Conservation (phyloP, 2,888 invertebrate species). For the Oxystoma pomonae region DNA sequence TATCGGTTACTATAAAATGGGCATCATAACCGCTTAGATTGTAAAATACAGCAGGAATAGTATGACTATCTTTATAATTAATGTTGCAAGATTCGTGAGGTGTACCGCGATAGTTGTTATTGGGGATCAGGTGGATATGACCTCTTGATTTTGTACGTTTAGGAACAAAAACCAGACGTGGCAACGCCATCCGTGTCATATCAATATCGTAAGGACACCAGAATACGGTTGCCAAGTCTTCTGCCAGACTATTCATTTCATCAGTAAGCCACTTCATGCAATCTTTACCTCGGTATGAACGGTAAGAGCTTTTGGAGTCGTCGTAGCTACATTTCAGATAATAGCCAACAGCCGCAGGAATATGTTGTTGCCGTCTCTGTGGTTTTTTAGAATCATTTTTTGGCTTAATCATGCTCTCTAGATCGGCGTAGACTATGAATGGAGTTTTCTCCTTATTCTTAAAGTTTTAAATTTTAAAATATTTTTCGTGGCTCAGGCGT, state of each 20-base stretch:
- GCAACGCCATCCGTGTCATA: background rate
- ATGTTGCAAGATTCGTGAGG: too few species aligned
- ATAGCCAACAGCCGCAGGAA: background rate
- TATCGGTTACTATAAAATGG: conserved; percentile 1
- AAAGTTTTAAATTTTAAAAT: too few species aligned
- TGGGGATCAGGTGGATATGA: background rate
- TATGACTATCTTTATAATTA: too few species aligned
- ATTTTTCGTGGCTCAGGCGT: too few species aligned
- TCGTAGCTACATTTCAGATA: too few species aligned
- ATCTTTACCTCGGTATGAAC: background rate
- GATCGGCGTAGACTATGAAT: too few species aligned
- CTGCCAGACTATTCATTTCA: background rate
- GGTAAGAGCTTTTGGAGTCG: background rate
- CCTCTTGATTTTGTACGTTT: background rate
- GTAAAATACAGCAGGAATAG: background rate
- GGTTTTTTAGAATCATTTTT: background rate
- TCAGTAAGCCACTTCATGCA: background rate
- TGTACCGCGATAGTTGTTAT: background rate
- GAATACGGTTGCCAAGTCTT: background rate
- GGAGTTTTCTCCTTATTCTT: too few species aligned
- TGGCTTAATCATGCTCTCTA: background rate
- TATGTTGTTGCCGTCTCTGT: background rate
- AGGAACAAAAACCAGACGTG: background rate
- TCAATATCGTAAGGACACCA: background rate
- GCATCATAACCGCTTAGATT: conserved; percentile 6